Percentiles rank a stretch among this genome's conserved stretches.
phyloP scores from a whole-genome alignment of 2,113 vertebrate species.

The Talpa occidentalis region DNA sequence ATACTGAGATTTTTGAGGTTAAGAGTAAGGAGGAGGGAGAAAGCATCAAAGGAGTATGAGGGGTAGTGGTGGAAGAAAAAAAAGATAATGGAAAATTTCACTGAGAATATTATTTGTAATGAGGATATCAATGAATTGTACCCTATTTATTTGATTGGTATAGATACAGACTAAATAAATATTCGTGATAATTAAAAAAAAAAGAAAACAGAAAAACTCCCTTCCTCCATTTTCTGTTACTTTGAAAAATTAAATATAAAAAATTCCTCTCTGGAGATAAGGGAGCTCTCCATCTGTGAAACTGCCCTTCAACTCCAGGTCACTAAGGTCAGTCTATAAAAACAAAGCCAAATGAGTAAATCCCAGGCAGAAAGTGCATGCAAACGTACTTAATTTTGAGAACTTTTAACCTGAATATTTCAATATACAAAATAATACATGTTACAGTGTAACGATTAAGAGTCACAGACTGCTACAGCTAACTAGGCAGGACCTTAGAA shows the following conservation, averaged over 20 bases:
- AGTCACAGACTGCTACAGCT: not conserved
- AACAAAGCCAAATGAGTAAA: not conserved
- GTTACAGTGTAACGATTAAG: not conserved
- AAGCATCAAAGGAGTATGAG: too few species aligned
- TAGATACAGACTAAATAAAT: not conserved
- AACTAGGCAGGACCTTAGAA: not conserved
- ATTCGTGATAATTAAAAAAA: not conserved
- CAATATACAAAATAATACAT: not conserved
- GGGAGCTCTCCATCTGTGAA: not conserved
- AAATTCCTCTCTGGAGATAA: not conserved
- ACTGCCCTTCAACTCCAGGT: not conserved
- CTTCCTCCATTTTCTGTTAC: not conserved
- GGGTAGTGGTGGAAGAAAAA: too few species aligned
- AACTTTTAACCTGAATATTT: conserved; percentile 21
- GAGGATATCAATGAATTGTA: not conserved
- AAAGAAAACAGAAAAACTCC: not conserved
- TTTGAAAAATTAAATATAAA: conserved; percentile 20
- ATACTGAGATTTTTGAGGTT: too few species aligned
- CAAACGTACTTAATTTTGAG: not conserved
- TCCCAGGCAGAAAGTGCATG: not conserved
- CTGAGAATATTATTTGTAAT: not conserved
- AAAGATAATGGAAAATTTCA: not conserved
- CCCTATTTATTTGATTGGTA: not conserved
- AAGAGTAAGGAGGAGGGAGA: too few species aligned
- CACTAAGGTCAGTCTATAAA: not conserved